phyloP scores from a whole-genome alignment of 2,113 vertebrate genomes.

The Trogon melanurus region DNA sequence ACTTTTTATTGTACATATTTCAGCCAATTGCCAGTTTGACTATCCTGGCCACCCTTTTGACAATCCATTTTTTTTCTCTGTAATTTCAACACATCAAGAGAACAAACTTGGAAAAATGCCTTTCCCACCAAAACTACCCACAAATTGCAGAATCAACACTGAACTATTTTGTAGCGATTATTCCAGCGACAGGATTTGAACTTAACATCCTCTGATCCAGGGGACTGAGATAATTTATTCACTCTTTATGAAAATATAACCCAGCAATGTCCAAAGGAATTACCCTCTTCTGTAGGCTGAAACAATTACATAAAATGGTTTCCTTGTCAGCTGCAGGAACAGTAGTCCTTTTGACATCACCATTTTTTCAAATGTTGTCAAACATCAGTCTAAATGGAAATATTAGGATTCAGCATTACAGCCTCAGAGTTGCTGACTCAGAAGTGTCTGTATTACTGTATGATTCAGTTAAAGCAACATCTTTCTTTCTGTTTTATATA shows the following conservation, averaged over 20 bases:
- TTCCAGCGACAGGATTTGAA: slow-evolving; percentile 49
- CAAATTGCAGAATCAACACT: slow-evolving; percentile 78
- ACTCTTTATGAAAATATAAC: slow-evolving; percentile 59
- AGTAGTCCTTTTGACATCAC: slow-evolving; percentile 65
- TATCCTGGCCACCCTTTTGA: slow-evolving; percentile 50
- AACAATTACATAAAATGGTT: slow-evolving; percentile 69
- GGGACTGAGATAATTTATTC: slow-evolving; percentile 70
- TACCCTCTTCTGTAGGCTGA: slow-evolving; percentile 50
- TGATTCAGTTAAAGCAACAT: background rate
- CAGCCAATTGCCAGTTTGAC: slow-evolving; percentile 51
- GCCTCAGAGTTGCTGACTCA: background rate
- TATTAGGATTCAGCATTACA: background rate
- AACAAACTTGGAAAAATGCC: slow-evolving; percentile 62
- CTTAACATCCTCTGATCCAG: slow-evolving; percentile 62
- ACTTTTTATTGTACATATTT: slow-evolving; percentile 31
- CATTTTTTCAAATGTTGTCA: slow-evolving; percentile 5
- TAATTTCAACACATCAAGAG: slow-evolving; percentile 60
- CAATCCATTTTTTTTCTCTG: slow-evolving; percentile 60
- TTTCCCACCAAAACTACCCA: slow-evolving; percentile 68
- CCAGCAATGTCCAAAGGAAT: slow-evolving; percentile 59
- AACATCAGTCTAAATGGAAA: slow-evolving; percentile 33
- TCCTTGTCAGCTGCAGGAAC: slow-evolving; percentile 58
- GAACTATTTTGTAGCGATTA: slow-evolving; percentile 68
- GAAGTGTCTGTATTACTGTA: background rate
- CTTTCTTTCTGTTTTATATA: background rate